These are phyloP conservation scores for Silurus lanzhouensis DNA, from an alignment of 2,797 vertebrate genomes.

Conservation along the genomic window DNA sequence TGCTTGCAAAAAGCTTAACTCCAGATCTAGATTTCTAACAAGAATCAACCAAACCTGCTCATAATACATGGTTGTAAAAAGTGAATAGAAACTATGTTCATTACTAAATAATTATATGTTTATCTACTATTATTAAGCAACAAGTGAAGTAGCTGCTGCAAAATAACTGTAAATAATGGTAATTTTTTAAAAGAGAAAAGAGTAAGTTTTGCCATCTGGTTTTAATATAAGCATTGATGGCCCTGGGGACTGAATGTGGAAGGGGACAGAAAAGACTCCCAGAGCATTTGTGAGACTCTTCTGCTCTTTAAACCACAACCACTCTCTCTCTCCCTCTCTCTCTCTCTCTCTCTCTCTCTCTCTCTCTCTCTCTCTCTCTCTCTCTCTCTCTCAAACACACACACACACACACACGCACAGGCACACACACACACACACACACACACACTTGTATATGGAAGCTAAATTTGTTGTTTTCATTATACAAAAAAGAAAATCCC, in stretches of 20 bases:
- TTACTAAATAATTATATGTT: background rate
- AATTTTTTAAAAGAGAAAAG: background rate
- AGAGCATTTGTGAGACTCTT: slow-evolving; percentile 55
- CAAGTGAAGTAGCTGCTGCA: background rate
- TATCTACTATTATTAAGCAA: background rate
- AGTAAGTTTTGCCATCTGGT: slow-evolving; percentile 68
- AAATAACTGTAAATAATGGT: background rate
- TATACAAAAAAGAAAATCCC: background rate
- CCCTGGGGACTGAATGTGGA: slow-evolving; percentile 58
- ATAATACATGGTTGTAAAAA: background rate
- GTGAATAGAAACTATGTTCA: background rate
- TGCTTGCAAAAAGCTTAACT: background rate
- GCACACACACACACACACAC: slow-evolving; percentile 6
- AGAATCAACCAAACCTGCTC: background rate
- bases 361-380: too few relatives aligned
- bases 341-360: background rate
- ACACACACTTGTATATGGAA: background rate
- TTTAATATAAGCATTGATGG: slow-evolving; percentile 57
- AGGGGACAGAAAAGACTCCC: slow-evolving; percentile 65
- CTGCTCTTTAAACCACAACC: slow-evolving; percentile 46
- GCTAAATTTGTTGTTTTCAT: background rate
- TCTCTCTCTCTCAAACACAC: background rate
- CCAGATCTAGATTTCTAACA: background rate
- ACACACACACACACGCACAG: background rate
- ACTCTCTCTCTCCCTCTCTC: slow-evolving; percentile 22